A percentile compares a stretch with the other conserved stretches of the same genome.
Conservation (phyloP, 2,888 invertebrate genomes). For the Brenthis ino region DNA sequence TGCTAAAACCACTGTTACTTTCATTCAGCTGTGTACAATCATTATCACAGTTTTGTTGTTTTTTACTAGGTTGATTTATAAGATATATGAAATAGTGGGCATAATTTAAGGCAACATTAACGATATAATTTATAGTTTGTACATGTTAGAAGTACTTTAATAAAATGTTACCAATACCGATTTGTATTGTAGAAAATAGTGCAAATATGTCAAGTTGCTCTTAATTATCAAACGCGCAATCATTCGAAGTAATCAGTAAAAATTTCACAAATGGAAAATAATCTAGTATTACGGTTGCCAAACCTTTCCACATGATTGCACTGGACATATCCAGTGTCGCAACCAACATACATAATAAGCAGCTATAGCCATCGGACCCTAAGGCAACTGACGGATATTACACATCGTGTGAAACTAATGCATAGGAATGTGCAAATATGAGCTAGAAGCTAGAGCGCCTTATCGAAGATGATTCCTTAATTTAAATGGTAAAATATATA, state of each 20-base stretch:
- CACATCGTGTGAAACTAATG: conserved; percentile 34
- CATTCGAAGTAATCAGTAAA: conserved; percentile 25
- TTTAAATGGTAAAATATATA: no score
- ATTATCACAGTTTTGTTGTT: conserved; percentile 3
- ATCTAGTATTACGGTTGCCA: conserved; percentile 43
- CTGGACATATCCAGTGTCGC: conserved; percentile 46
- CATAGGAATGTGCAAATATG: conserved; percentile 24
- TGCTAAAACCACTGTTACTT: conserved; percentile 64
- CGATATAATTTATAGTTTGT: no score
- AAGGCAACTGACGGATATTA: conserved; percentile 46
- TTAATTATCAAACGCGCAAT: not conserved
- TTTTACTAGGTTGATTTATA: not conserved
- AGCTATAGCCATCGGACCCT: conserved; percentile 40
- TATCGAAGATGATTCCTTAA: not conserved
- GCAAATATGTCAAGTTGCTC: conserved; percentile 1
- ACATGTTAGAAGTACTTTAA: no score
- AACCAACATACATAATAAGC: conserved; percentile 45
- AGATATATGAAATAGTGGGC: no score
- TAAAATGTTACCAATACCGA: not conserved
- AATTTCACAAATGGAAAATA: conserved; percentile 41
- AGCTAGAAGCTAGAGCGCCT: conserved; percentile 1
- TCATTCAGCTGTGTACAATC: conserved; percentile 46
- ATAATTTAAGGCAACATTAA: no score
- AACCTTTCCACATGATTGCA: conserved; percentile 51
- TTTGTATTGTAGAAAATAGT: not conserved